Evolutionary conservation across 2,888 invertebrate genomes (phyloP).

Genomic region (Drosophila monieri): DNA sequence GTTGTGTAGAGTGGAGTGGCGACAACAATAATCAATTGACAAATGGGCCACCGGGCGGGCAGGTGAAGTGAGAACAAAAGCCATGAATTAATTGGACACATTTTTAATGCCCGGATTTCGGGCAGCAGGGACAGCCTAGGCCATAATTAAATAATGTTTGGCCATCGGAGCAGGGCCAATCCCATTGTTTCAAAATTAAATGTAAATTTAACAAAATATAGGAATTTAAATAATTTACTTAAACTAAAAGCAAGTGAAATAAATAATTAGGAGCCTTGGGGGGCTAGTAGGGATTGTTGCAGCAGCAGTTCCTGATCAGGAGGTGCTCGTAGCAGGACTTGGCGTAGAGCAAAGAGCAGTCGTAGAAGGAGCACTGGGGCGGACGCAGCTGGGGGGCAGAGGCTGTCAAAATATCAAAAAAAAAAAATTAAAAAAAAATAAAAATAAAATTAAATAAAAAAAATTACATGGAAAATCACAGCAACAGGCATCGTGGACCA

Average conservation of each 20-base stretch:
- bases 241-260: not conserved
- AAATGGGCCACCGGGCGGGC: conserved; percentile 24
- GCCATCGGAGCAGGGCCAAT: too few relatives aligned
- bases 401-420: not conserved
- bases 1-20: too few relatives aligned
- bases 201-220: not conserved
- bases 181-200: not conserved
- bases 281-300: conserved; percentile 85
- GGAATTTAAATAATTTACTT: conserved; percentile 33
- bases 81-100: conserved; percentile 35
- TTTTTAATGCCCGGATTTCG: conserved; percentile 27
- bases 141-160: conserved; percentile 16
- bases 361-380: conserved; percentile 86
- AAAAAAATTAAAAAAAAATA: not conserved
- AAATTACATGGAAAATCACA: conserved; percentile 85
- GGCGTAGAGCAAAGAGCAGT: conserved; percentile 90
- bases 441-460: not conserved
- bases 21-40: conserved; percentile 35
- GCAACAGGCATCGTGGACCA: conserved; percentile 91
- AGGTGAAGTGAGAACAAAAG: conserved; percentile 31
- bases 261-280: conserved; percentile 9
- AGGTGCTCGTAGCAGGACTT: conserved; percentile 90
- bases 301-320: conserved; percentile 90
- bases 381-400: conserved; percentile 60
- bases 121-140: too few relatives aligned